Conservation (phyloP, 2,888 invertebrate species). For the Eupithecia vulgata region DNA sequence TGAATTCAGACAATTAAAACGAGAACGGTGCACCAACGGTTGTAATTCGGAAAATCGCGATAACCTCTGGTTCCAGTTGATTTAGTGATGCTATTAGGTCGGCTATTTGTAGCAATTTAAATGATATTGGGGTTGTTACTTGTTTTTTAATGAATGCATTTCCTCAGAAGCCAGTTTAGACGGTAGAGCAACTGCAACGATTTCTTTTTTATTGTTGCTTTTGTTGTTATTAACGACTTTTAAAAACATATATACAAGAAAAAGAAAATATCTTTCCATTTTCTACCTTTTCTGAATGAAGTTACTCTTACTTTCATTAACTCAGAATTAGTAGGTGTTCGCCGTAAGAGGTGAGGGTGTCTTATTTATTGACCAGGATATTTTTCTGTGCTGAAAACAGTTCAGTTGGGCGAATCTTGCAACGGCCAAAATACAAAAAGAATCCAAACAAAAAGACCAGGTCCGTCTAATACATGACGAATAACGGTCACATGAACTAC, state of each 20-base stretch:
- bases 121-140: constrained; percentile 43
- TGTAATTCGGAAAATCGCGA: constrained; percentile 74
- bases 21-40: constrained; percentile 75
- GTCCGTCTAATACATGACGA: constrained; percentile 51
- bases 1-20: constrained; percentile 78
- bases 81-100: constrained; percentile 57
- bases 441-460: constrained; percentile 35
- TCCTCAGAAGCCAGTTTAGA: constrained; percentile 24
- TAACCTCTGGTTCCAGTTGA: constrained; percentile 69
- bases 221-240: constrained; percentile 23
- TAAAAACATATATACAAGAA: background rate
- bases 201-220: constrained; percentile 3
- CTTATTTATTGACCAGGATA: background rate
- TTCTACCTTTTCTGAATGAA: background rate
- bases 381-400: background rate
- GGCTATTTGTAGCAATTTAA: constrained; percentile 61
- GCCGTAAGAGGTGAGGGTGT: background rate
- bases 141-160: constrained; percentile 24
- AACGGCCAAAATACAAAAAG: constrained; percentile 29
- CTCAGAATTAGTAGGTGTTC: background rate
- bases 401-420: constrained; percentile 8
- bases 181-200: background rate
- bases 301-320: background rate
- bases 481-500: constrained; percentile 70
- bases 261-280: background rate